Conservation (phyloP, 2,113 vertebrate genomes). For the Daboia siamensis region DNA sequence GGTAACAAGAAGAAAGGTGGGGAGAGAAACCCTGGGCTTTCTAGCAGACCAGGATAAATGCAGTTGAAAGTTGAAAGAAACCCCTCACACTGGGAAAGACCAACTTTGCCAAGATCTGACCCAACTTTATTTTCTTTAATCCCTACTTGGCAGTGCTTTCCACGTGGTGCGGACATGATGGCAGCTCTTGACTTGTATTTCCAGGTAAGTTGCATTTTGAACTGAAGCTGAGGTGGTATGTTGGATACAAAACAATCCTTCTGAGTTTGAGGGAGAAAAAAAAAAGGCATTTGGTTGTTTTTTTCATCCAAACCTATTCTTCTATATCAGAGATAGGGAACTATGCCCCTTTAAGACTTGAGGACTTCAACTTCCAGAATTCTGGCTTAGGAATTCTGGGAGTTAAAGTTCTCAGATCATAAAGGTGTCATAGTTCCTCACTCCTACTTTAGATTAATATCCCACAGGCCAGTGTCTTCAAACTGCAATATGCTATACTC, state of each 20-base stretch:
- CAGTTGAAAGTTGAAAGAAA: not conserved
- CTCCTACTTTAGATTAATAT: not conserved
- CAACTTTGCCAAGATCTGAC: not conserved
- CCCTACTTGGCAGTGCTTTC: constrained; percentile 82
- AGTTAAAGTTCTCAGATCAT: not conserved
- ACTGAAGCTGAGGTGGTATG: not conserved
- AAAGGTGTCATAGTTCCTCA: not conserved
- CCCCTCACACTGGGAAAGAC: not conserved
- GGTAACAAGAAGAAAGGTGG: not conserved
- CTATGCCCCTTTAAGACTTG: not conserved
- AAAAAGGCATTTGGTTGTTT: not conserved
- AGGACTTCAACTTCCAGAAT: not conserved
- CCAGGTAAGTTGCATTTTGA: constrained; percentile 76
- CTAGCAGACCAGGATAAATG: not conserved
- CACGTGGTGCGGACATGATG: constrained; percentile 93
- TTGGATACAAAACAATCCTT: not conserved
- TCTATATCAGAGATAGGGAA: not conserved
- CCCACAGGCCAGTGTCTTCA: not conserved
- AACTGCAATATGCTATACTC: not conserved
- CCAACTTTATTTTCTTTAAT: not conserved
- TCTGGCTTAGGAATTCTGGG: not conserved
- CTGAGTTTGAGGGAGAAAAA: not conserved
- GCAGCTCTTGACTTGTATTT: constrained; percentile 95
- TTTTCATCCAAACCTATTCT: not conserved
- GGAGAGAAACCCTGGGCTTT: not conserved